Conservation (phyloP, 2,113 vertebrate species). For the Triplophysa dalaica region DNA sequence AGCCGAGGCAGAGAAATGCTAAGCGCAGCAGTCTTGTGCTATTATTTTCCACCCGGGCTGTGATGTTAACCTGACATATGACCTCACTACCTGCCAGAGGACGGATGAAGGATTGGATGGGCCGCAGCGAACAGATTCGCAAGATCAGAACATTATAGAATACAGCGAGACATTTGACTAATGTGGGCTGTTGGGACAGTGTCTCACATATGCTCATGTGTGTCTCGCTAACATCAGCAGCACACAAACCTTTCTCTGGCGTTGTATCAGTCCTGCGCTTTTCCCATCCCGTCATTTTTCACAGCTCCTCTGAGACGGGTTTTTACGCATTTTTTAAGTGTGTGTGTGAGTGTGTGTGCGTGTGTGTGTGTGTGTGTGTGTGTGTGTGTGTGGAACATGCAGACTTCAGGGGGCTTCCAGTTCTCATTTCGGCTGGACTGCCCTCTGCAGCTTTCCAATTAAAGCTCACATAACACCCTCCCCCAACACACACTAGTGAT, state of each 20-base stretch:
- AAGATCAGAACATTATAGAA: constrained; percentile 6
- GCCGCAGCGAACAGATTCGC: background rate
- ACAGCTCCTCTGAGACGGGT: constrained; percentile 49
- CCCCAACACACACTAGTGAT: background rate
- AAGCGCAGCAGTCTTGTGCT: constrained; percentile 33
- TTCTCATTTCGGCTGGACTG: constrained; percentile 31
- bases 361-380: background rate
- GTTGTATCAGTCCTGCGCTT: constrained; percentile 6
- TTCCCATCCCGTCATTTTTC: constrained; percentile 45
- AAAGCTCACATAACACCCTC: constrained; percentile 19
- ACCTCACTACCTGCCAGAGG: constrained; percentile 10
- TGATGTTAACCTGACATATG: constrained; percentile 39
- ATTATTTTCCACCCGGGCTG: constrained; percentile 46
- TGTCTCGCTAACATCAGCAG: constrained; percentile 8
- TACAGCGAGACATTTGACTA: background rate
- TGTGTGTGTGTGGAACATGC: background rate
- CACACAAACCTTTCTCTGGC: constrained; percentile 20
- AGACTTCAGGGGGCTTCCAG: constrained; percentile 37
- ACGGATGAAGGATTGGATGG: background rate
- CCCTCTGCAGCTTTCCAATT: constrained; percentile 42
- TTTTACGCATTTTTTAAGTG: constrained; percentile 41
- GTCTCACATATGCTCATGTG: background rate
- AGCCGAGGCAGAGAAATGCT: constrained; percentile 39
- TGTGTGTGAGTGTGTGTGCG: background rate
- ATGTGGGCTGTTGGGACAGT: background rate